Evolutionary conservation across 2,888 invertebrate species (phyloP).

Genomic region (Drosophila borealis): DNA sequence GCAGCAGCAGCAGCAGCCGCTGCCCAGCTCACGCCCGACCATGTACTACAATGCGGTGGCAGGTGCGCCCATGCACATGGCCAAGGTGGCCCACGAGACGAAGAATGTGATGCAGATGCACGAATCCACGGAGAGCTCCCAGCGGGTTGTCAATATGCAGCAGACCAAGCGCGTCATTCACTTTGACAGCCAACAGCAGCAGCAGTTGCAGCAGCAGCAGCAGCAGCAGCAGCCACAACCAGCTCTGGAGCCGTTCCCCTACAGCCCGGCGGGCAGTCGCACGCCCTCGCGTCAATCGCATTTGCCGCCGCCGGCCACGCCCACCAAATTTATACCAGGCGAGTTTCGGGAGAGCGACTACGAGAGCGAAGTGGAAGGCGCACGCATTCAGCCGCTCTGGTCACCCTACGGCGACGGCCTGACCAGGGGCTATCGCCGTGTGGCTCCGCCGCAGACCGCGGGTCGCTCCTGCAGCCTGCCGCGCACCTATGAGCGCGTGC

Average conservation of each 20-base stretch:
- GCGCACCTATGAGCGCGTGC: slow-evolving; percentile 85
- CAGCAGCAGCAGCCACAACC: slow-evolving; percentile 33
- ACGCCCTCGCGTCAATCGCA: slow-evolving; percentile 82
- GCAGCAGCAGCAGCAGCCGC: slow-evolving; percentile 76
- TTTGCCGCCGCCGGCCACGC: slow-evolving; percentile 86
- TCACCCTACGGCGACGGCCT: slow-evolving; percentile 87
- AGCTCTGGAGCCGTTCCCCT: slow-evolving; percentile 85
- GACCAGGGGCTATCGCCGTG: slow-evolving; percentile 87
- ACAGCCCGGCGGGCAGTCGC: slow-evolving; percentile 84
- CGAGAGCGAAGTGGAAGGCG: slow-evolving; percentile 88
- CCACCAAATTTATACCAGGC: slow-evolving; percentile 88
- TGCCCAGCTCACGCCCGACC: slow-evolving; percentile 85
- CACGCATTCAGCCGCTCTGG: slow-evolving; percentile 88
- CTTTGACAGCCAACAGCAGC: slow-evolving; percentile 86
- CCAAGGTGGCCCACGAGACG: slow-evolving; percentile 88
- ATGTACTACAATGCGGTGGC: slow-evolving; percentile 87
- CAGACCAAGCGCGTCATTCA: slow-evolving; percentile 90
- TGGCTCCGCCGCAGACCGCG: slow-evolving; percentile 86
- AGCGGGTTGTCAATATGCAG: slow-evolving; percentile 89
- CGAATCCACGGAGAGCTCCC: slow-evolving; percentile 88
- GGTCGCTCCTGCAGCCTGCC: slow-evolving; percentile 86
- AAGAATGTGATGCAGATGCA: slow-evolving; percentile 90
- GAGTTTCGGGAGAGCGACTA: slow-evolving; percentile 89
- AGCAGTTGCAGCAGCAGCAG: slow-evolving; percentile 57
- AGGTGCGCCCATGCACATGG: slow-evolving; percentile 87